Conservation (phyloP, 2,797 vertebrate species). For the Bradypodion pumilum region DNA sequence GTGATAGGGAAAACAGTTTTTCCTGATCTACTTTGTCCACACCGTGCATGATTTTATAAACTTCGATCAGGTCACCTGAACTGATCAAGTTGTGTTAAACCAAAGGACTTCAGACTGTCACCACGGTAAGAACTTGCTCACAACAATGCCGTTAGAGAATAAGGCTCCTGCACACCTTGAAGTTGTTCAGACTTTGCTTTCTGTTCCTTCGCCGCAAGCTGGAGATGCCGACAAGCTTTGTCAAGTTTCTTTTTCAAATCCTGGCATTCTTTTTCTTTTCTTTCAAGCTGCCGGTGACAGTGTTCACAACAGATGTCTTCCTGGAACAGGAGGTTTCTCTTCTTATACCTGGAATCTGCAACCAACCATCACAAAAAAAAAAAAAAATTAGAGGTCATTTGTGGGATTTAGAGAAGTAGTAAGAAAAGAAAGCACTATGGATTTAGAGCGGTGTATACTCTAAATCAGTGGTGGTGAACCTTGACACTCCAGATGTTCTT, state of each 20-base stretch:
- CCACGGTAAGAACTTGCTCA: neutral
- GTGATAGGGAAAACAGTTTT: no score
- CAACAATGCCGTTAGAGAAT: neutral
- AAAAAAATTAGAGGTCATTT: neutral
- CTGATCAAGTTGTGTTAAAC: neutral
- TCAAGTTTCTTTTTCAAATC: slow-evolving; percentile 85
- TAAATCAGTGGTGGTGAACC: no score
- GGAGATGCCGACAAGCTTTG: slow-evolving; percentile 82
- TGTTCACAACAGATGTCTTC: slow-evolving; percentile 68
- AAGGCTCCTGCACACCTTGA: slow-evolving; percentile 73
- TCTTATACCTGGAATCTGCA: slow-evolving; percentile 56
- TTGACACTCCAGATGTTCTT: no score
- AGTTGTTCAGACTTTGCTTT: slow-evolving; percentile 75
- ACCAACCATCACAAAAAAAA: slow-evolving; percentile 34
- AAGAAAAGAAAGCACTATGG: neutral
- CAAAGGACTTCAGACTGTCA: neutral
- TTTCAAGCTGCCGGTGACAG: slow-evolving; percentile 75
- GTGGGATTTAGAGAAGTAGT: neutral
- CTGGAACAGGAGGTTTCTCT: slow-evolving; percentile 45
- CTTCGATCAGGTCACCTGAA: no score
- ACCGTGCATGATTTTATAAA: no score
- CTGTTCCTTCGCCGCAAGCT: slow-evolving; percentile 81
- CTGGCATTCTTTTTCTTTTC: slow-evolving; percentile 82
- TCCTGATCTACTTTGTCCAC: no score
- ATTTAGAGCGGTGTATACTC: no score